Conservation (phyloP, 2,888 invertebrate species). For the Hedya salicella region DNA sequence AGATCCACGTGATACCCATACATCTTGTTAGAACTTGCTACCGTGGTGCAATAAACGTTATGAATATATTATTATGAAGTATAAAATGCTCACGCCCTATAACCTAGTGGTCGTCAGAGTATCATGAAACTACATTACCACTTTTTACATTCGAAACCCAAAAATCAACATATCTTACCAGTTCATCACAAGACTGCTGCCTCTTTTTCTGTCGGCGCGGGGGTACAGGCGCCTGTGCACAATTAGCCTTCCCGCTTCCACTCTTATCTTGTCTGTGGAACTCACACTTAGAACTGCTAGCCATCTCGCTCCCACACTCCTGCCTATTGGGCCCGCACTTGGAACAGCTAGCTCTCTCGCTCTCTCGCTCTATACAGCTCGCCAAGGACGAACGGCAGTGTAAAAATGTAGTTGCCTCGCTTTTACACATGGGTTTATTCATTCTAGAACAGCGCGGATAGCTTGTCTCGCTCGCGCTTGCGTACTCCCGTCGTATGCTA, state of each 20-base stretch:
- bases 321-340: constrained; percentile 43
- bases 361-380: constrained; percentile 45
- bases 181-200: constrained; percentile 45
- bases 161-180: constrained; percentile 49
- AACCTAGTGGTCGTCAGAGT: no score
- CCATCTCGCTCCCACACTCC: constrained; percentile 54
- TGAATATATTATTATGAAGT: no score
- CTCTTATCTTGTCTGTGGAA: constrained; percentile 47
- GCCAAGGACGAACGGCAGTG: neutral
- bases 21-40: no score
- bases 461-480: constrained; percentile 46
- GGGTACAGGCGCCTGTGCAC: constrained; percentile 59
- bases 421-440: constrained; percentile 38
- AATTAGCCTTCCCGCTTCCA: constrained; percentile 56
- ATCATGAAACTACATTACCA: no score
- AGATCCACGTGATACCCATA: no score
- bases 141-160: no score
- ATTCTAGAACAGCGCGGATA: constrained; percentile 52
- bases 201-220: constrained; percentile 59
- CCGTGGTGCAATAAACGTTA: no score
- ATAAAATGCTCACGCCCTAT: no score
- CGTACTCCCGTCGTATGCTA: neutral
- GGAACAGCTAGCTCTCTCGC: constrained; percentile 42
- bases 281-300: constrained; percentile 52
- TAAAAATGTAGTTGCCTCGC: constrained; percentile 46